phyloP scores from a whole-genome alignment of 2,888 invertebrate genomes.

The Ctenicera cuprea region DNA sequence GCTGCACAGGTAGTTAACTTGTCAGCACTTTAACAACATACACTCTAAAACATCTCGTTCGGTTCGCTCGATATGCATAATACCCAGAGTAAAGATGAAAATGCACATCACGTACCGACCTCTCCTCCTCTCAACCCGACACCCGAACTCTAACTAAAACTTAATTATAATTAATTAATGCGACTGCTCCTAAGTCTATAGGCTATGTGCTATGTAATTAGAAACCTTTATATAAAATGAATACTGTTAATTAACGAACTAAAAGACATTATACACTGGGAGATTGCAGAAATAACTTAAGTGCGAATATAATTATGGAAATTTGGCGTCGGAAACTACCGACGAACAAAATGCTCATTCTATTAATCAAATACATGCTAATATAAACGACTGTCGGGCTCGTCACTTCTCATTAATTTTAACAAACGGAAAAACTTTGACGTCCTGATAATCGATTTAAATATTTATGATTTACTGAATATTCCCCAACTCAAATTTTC shows the following conservation, averaged over 20 bases:
- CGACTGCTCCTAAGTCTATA: constrained; percentile 77
- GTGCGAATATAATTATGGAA: constrained; percentile 69
- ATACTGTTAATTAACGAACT: constrained; percentile 77
- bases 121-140: constrained; percentile 65
- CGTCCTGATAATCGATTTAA: constrained; percentile 34
- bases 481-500: constrained; percentile 10
- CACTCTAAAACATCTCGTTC: constrained; percentile 43
- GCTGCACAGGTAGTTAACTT: constrained; percentile 36
- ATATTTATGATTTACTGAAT: constrained; percentile 31
- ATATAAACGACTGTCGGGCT: constrained; percentile 43
- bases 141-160: constrained; percentile 80
- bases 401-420: constrained; percentile 38
- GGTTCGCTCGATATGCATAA: constrained; percentile 68
- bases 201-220: constrained; percentile 76
- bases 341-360: constrained; percentile 47
- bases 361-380: constrained; percentile 51
- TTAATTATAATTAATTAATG: constrained; percentile 90
- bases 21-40: constrained; percentile 40
- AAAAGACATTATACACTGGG: constrained; percentile 75
- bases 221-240: constrained; percentile 78
- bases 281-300: constrained; percentile 71
- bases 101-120: constrained; percentile 72
- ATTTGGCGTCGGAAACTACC: constrained; percentile 56
- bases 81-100: constrained; percentile 69
- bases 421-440: constrained; percentile 28